phyloP scores from a whole-genome alignment of 2,888 invertebrate genomes.

The Criorhina ranunculi region DNA sequence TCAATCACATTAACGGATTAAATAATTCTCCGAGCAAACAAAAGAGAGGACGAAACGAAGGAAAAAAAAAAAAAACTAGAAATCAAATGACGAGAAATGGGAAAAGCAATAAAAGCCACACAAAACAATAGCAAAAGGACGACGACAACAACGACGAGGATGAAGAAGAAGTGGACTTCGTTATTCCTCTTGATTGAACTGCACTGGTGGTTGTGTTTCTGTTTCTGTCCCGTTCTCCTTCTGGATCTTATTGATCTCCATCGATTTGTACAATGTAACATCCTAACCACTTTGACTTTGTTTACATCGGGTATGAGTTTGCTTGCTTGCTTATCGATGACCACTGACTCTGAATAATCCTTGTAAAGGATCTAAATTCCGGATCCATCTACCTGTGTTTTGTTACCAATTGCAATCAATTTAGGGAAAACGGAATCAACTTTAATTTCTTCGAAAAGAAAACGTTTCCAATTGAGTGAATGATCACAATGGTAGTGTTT shows the following conservation, averaged over 20 bases:
- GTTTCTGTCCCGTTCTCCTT: conserved; percentile 20
- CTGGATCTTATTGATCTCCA: conserved; percentile 71
- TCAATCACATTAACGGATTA: conserved; percentile 75
- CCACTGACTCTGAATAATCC: conserved; percentile 16
- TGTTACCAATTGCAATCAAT: conserved; percentile 70
- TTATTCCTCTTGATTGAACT: conserved; percentile 59
- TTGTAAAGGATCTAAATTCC: conserved; percentile 3
- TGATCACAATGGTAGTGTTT: conserved; percentile 47
- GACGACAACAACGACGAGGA: conserved; percentile 2
- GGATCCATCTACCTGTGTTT: conserved; percentile 29
- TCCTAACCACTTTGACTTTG: neutral
- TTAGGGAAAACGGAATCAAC: conserved; percentile 53
- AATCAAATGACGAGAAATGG: conserved; percentile 67
- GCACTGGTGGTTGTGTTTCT: conserved; percentile 11
- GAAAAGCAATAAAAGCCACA: conserved; percentile 72
- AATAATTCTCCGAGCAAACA: conserved; percentile 69
- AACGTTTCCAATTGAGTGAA: conserved; percentile 66
- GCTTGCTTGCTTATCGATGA: conserved; percentile 1
- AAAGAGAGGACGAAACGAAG: conserved; percentile 13
- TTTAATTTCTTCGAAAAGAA: conserved; percentile 49
- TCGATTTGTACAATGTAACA: conserved; percentile 54
- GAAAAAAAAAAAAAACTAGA: conserved; percentile 36
- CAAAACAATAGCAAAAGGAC: conserved; percentile 47
- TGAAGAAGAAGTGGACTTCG: conserved; percentile 28
- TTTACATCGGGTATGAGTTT: too few species aligned